A percentile compares a stretch with the other conserved stretches of the same genome.
These are phyloP conservation scores for Ctenopoma multispine DNA, from an alignment of 2,797 vertebrate genomes.

Conservation along the genomic window DNA sequence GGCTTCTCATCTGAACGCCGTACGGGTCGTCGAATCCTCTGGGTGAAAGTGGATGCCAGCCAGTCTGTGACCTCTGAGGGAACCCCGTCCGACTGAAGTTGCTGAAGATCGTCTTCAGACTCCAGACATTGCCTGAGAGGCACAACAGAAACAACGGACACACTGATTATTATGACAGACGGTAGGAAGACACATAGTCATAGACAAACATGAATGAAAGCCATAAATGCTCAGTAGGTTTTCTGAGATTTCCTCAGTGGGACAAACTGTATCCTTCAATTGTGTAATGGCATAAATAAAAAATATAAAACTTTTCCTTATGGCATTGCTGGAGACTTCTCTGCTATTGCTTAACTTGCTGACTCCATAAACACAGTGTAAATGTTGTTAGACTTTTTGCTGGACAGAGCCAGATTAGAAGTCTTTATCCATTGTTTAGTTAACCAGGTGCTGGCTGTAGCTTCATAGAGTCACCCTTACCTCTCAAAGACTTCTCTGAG, in stretches of 20 bases:
- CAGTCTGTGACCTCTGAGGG: slow-evolving; percentile 94
- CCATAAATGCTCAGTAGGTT: neutral
- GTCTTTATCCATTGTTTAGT: too few relatives aligned
- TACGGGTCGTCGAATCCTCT: slow-evolving; percentile 84
- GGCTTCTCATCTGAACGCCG: slow-evolving; percentile 91
- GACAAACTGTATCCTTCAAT: neutral
- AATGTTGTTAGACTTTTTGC: too few relatives aligned
- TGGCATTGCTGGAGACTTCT: neutral
- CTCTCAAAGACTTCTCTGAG: too few relatives aligned
- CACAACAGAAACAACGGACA: slow-evolving; percentile 6
- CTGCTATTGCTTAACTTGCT: too few relatives aligned
- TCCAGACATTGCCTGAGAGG: slow-evolving; percentile 88
- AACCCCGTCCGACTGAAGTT: slow-evolving; percentile 90
- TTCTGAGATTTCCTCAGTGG: neutral
- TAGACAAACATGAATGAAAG: neutral
- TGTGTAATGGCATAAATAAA: too few relatives aligned
- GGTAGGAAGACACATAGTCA: neutral
- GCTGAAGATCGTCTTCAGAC: slow-evolving; percentile 92
- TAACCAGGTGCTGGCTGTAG: too few relatives aligned
- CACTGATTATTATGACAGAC: neutral
- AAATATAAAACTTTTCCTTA: too few relatives aligned
- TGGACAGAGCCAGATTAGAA: too few relatives aligned
- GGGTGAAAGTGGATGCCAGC: slow-evolving; percentile 93
- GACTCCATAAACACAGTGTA: too few relatives aligned
- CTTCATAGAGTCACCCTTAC: too few relatives aligned